Conservation (phyloP, 1,140 invertebrate species). For the Neodiprion pinetum region DNA sequence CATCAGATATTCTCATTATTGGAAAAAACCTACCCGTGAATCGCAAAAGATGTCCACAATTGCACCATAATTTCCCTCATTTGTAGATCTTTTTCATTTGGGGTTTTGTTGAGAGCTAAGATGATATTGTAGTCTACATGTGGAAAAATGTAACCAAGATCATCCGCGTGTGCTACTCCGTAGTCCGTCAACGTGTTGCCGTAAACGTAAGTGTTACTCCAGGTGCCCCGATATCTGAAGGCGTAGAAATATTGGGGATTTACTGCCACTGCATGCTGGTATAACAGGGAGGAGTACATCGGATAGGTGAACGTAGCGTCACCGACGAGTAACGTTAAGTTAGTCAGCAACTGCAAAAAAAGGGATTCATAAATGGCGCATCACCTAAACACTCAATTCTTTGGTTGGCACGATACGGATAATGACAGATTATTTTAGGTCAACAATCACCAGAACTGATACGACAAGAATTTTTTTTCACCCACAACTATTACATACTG, state of each 20-base stretch:
- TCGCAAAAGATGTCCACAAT: not conserved
- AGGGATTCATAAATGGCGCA: not conserved
- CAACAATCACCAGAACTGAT: too few species aligned
- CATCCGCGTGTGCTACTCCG: not conserved
- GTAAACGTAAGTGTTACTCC: not conserved
- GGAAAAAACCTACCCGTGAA: too few species aligned
- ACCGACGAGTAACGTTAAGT: not conserved
- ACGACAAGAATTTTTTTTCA: too few species aligned
- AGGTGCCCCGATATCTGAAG: not conserved
- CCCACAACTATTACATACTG: too few species aligned
- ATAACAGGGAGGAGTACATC: not conserved
- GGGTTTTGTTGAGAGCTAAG: not conserved
- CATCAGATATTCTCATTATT: too few species aligned
- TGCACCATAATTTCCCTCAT: not conserved
- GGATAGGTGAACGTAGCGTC: not conserved
- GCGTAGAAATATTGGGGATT: not conserved
- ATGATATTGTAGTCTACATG: not conserved
- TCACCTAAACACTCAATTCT: too few species aligned
- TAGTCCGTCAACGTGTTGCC: not conserved
- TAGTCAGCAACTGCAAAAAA: not conserved
- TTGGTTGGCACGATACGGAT: too few species aligned
- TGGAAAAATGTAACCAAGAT: not conserved
- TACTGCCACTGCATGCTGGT: not conserved
- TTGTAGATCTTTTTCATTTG: not conserved
- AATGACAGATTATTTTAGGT: too few species aligned